Conservation (phyloP, 2,888 invertebrate species). For the Saturnia japonica region DNA sequence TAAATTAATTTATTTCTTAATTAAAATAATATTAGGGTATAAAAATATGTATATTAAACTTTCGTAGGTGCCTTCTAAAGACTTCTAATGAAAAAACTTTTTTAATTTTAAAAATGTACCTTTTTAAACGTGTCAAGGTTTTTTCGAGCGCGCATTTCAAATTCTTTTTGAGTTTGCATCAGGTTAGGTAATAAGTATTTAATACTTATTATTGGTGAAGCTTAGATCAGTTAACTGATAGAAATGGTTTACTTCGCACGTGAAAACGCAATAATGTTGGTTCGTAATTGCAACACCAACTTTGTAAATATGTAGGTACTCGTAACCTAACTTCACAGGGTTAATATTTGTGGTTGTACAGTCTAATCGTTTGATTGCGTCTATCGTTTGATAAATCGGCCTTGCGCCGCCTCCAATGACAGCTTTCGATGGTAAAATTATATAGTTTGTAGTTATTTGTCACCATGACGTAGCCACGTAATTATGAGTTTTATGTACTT, state of each 20-base stretch:
- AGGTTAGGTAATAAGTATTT: slow-evolving; percentile 25
- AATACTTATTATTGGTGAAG: slow-evolving; percentile 1
- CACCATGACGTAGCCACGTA: slow-evolving; percentile 49
- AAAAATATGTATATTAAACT: slow-evolving; percentile 12
- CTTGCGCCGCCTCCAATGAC: slow-evolving; percentile 61
- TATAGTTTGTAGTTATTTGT: slow-evolving; percentile 62
- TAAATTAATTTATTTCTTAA: background rate
- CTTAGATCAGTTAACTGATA: background rate
- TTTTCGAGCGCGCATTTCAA: slow-evolving; percentile 48
- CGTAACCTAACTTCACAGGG: slow-evolving; percentile 62
- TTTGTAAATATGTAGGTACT: slow-evolving; percentile 35
- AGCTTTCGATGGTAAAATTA: slow-evolving; percentile 69
- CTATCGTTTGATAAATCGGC: slow-evolving; percentile 72
- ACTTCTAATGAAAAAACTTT: background rate
- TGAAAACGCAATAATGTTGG: background rate
- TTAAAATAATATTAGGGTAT: no score
- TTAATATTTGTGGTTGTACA: slow-evolving; percentile 68
- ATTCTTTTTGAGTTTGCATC: slow-evolving; percentile 44
- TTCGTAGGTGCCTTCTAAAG: no score
- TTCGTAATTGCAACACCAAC: slow-evolving; percentile 26
- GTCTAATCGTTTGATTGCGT: slow-evolving; percentile 68
- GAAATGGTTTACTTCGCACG: background rate
- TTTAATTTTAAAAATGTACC: slow-evolving; percentile 35
- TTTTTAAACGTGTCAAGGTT: slow-evolving; percentile 48
- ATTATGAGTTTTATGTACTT: slow-evolving; percentile 46